These are phyloP conservation scores for Amphipoea oculea DNA, from an alignment of 2,888 invertebrate genomes.

Conservation along the genomic window DNA sequence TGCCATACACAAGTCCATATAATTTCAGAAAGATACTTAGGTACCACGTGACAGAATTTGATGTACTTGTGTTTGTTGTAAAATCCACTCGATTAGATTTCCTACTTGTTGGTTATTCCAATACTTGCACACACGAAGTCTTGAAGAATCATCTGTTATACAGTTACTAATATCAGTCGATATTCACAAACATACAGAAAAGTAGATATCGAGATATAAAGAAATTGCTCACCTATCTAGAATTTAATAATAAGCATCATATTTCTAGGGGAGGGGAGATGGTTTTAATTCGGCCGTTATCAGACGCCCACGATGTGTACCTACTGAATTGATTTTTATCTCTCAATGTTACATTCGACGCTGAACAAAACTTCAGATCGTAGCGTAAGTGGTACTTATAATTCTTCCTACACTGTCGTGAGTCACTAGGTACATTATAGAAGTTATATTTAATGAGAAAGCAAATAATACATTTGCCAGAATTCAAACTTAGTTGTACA, in stretches of 20 bases:
- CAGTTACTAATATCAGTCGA: neutral
- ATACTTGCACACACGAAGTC: neutral
- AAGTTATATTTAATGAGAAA: neutral
- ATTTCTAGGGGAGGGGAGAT: neutral
- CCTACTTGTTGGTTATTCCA: neutral
- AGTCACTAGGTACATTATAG: neutral
- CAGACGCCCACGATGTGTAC: neutral
- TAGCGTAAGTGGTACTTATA: constrained; percentile 43
- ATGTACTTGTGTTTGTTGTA: neutral
- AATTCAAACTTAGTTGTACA: neutral
- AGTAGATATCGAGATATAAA: neutral
- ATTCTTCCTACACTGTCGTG: constrained; percentile 14
- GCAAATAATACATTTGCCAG: neutral
- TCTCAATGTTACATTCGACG: constrained; percentile 29
- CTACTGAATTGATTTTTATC: constrained; percentile 24
- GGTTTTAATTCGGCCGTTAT: neutral
- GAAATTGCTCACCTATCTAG: neutral
- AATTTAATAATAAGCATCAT: constrained; percentile 3
- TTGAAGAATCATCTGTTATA: neutral
- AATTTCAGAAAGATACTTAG: neutral
- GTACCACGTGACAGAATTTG: neutral
- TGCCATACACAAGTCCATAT: neutral
- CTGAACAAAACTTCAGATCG: constrained; percentile 32
- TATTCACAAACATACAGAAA: neutral
- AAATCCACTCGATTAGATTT: neutral